Evolutionary conservation across 1,140 invertebrate genomes (phyloP).

Genomic region (Ectropis grisescens): DNA sequence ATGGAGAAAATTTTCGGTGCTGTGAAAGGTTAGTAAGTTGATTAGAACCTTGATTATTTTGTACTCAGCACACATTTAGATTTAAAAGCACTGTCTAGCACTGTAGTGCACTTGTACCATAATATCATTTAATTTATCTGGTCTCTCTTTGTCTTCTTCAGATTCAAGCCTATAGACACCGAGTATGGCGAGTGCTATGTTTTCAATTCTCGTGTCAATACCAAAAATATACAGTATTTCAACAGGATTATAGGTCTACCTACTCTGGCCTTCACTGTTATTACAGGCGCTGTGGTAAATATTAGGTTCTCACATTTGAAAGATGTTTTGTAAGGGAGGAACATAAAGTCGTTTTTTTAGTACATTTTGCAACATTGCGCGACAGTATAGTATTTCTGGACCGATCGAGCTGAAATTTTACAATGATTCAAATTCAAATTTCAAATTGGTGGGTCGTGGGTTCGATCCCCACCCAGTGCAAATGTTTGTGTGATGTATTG

Average conservation of each 20-base stretch:
- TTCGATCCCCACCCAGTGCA: too few relatives aligned
- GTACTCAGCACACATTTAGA: not conserved
- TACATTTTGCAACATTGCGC: too few relatives aligned
- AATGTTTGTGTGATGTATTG: too few relatives aligned
- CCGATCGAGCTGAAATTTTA: too few relatives aligned
- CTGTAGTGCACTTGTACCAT: too few relatives aligned
- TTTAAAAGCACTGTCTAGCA: too few relatives aligned
- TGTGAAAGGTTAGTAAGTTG: slow-evolving; percentile 31
- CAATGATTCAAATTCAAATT: too few relatives aligned
- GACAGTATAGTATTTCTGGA: too few relatives aligned
- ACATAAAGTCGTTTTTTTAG: too few relatives aligned
- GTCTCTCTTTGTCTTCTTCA: slow-evolving; percentile 12
- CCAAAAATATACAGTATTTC: slow-evolving; percentile 15
- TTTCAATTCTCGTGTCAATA: slow-evolving; percentile 32
- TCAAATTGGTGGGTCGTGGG: too few relatives aligned
- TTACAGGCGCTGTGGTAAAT: too few relatives aligned
- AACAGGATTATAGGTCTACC: slow-evolving; percentile 26
- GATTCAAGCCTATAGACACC: slow-evolving; percentile 31
- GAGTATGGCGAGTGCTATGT: slow-evolving; percentile 39
- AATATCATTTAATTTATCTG: not conserved
- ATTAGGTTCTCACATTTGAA: too few relatives aligned
- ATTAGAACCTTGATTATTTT: not conserved
- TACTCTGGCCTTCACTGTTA: slow-evolving; percentile 22
- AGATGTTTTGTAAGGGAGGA: not conserved
- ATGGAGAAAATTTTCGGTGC: slow-evolving; percentile 27